phyloP scores from a whole-genome alignment of 2,797 vertebrate genomes.

The Scomberomorus guttatus region DNA sequence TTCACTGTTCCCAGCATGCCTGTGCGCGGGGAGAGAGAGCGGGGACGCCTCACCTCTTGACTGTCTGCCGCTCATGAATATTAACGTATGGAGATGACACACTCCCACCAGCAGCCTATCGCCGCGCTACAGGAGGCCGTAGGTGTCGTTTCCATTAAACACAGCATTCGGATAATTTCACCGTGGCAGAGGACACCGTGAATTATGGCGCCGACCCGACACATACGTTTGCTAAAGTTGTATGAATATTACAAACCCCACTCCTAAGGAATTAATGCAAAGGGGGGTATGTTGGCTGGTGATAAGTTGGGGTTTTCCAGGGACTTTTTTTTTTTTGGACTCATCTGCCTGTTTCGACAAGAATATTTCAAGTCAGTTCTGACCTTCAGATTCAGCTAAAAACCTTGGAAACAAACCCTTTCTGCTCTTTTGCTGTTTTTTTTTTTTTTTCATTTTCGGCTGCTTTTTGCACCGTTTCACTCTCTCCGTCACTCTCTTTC shows the following conservation, averaged over 20 bases:
- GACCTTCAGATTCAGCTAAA: constrained; percentile 67
- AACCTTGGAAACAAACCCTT: constrained; percentile 35
- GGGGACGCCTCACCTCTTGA: constrained; percentile 65
- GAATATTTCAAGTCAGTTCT: constrained; percentile 54
- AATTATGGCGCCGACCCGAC: constrained; percentile 57
- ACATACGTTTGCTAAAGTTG: constrained; percentile 55
- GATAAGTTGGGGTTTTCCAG: constrained; percentile 66
- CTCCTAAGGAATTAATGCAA: constrained; percentile 64
- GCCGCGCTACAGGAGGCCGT: constrained; percentile 66
- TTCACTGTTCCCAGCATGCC: constrained; percentile 53
- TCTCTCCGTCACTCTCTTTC: not conserved
- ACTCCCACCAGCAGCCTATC: constrained; percentile 76
- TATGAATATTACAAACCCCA: constrained; percentile 73
- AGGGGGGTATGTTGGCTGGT: constrained; percentile 55
- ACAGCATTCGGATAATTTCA: constrained; percentile 73
- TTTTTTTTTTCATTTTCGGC: not conserved
- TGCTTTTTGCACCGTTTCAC: constrained; percentile 12
- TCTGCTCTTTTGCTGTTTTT: constrained; percentile 17
- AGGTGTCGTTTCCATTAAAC: constrained; percentile 77
- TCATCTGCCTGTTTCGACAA: constrained; percentile 44
- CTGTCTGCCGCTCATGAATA: constrained; percentile 77
- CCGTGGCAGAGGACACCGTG: constrained; percentile 74
- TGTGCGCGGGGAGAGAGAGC: constrained; percentile 24
- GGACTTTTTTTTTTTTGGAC: constrained; percentile 30
- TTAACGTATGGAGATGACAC: constrained; percentile 82